Evolutionary conservation across 2,113 vertebrate species (phyloP).

Genomic region (Phylloscopus trochiloides): DNA sequence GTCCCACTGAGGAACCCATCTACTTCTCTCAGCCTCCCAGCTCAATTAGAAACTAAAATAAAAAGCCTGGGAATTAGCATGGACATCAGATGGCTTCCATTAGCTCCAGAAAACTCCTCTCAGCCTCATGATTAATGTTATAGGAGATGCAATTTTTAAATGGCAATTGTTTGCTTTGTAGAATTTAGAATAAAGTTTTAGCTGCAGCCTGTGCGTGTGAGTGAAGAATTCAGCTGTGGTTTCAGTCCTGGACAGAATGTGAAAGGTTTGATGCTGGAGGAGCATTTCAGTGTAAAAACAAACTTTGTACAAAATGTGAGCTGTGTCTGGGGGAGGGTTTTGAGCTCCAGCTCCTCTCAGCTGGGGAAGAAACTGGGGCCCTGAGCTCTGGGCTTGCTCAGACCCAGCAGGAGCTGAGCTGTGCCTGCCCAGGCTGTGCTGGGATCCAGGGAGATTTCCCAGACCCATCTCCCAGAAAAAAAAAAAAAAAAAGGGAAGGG

Average conservation of each 20-base stretch:
- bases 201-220: not conserved
- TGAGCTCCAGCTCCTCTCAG: not conserved
- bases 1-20: not conserved
- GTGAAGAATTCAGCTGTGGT: not conserved
- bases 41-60: slow-evolving; percentile 25
- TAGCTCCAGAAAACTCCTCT: slow-evolving; percentile 14
- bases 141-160: not conserved
- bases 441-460: not conserved
- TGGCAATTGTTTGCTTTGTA: slow-evolving; percentile 24
- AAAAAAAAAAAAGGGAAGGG: not conserved
- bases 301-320: not conserved
- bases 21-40: not conserved
- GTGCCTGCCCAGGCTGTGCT: not conserved
- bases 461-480: not conserved
- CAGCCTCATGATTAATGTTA: not conserved
- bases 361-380: not conserved
- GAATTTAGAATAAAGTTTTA: not conserved
- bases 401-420: not conserved
- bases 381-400: not conserved
- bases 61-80: slow-evolving; percentile 46
- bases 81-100: slow-evolving; percentile 61
- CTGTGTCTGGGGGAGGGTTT: not conserved
- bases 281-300: not conserved
- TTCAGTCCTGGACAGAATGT: not conserved
- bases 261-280: not conserved